phyloP scores from a whole-genome alignment of 2,113 vertebrate species.

The Equus przewalskii region DNA sequence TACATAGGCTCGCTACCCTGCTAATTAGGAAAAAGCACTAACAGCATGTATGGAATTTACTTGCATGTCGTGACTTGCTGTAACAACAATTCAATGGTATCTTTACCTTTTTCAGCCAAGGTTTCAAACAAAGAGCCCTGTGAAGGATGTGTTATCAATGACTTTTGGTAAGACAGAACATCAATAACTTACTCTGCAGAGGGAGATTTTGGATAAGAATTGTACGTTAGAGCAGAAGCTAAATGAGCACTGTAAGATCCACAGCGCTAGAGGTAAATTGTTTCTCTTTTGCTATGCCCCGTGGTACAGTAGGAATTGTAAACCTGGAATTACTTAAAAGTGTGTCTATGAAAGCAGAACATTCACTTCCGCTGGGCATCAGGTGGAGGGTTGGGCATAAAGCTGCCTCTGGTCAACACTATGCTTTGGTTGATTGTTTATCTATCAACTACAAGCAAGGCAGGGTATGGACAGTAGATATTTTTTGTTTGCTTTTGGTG shows the following conservation, averaged over 20 bases:
- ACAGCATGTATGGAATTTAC: not conserved
- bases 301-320: not conserved
- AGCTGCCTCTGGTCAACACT: not conserved
- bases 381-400: not conserved
- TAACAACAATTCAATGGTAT: not conserved
- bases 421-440: not conserved
- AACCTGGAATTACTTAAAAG: not conserved
- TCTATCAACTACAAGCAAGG: not conserved
- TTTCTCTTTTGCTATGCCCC: not conserved
- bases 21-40: not conserved
- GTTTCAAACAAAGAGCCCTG: not conserved
- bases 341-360: not conserved
- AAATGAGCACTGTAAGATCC: not conserved
- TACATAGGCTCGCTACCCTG: not conserved
- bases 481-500: not conserved
- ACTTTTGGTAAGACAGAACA: not conserved
- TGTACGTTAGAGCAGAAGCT: not conserved
- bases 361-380: not conserved
- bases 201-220: not conserved
- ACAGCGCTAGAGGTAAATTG: not conserved
- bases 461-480: not conserved
- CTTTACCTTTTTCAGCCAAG: not conserved
- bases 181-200: not conserved
- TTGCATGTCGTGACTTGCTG: not conserved
- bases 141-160: not conserved